These are phyloP conservation scores for Heteronetta atricapilla DNA, from an alignment of 2,113 vertebrate genomes.

Conservation along the genomic window DNA sequence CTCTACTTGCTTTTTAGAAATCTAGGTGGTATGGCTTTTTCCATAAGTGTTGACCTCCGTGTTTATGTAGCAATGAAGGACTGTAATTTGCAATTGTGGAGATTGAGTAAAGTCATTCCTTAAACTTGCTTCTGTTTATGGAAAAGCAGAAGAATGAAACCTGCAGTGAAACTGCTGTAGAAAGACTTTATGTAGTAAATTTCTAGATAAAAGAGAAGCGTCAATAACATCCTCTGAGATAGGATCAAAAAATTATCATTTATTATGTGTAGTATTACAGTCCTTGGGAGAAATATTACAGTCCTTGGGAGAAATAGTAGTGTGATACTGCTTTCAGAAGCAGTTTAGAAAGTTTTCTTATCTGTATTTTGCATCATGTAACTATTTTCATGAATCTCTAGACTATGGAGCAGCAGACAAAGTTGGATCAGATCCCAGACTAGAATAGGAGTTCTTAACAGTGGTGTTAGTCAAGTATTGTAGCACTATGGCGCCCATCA, in stretches of 20 bases:
- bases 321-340: neutral
- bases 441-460: neutral
- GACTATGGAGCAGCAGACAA: neutral
- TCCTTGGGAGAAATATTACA: no score
- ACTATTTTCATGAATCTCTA: neutral
- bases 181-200: neutral
- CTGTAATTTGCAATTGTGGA: neutral
- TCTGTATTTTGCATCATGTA: neutral
- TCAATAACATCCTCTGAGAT: neutral
- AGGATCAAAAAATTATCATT: neutral
- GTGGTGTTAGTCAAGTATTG: neutral
- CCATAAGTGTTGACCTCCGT: neutral
- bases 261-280: neutral
- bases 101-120: neutral
- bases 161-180: neutral
- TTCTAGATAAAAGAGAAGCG: neutral
- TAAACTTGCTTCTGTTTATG: neutral
- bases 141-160: neutral
- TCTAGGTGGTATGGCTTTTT: neutral
- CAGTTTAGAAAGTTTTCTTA: neutral
- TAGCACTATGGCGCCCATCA: neutral
- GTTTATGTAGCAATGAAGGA: neutral
- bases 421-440: neutral
- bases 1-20: neutral
- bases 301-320: neutral